Evolutionary conservation across 2,888 invertebrate species (phyloP).

Genomic region (Willowsia nigromaculata): DNA sequence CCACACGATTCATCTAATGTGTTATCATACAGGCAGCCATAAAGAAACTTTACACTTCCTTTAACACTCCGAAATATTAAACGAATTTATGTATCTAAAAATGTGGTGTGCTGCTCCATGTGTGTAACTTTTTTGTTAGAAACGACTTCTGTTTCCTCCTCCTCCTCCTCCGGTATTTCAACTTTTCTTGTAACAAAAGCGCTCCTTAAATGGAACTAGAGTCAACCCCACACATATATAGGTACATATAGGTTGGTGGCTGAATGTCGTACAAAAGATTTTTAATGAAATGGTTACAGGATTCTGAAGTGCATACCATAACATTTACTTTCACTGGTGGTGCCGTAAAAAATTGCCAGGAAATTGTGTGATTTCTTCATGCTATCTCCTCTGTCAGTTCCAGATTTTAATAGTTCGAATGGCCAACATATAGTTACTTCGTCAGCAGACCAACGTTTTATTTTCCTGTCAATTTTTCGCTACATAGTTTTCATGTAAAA

Average conservation of each 20-base stretch:
- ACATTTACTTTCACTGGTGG: constrained; percentile 5
- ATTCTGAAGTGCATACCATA: constrained; percentile 2
- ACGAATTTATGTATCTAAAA: neutral
- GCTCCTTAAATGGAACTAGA: neutral
- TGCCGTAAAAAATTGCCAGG: constrained; percentile 30
- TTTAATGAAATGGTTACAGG: neutral
- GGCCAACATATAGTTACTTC: neutral
- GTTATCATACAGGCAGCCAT: neutral
- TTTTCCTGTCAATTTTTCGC: constrained; percentile 6
- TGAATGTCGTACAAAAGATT: neutral
- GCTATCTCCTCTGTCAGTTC: constrained; percentile 34
- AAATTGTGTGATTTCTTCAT: constrained; percentile 49
- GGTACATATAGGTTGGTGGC: too few relatives aligned
- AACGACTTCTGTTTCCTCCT: neutral
- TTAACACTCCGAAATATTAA: neutral
- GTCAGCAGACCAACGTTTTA: neutral
- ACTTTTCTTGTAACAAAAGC: neutral
- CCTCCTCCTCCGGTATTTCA: neutral
- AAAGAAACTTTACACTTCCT: constrained; percentile 24
- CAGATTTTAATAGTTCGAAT: constrained; percentile 11
- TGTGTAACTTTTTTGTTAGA: neutral
- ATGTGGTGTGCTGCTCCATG: neutral
- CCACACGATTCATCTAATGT: neutral
- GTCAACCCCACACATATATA: neutral
- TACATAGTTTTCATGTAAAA: neutral